A percentile compares a stretch with the other conserved stretches of the same genome.
Conservation (phyloP, 2,113 vertebrate species). For the Argyrosomus japonicus region DNA sequence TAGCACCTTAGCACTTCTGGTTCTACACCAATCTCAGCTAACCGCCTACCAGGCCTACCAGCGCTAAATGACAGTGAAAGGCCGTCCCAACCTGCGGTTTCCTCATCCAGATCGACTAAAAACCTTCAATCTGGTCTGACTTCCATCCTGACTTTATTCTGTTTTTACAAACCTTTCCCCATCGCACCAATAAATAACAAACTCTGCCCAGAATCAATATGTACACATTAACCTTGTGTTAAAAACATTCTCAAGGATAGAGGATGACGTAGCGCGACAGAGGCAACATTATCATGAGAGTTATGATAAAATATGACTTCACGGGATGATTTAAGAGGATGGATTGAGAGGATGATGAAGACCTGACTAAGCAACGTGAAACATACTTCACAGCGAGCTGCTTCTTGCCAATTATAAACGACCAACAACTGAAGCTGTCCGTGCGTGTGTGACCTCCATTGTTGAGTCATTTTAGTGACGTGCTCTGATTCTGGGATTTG, state of each 20-base stretch:
- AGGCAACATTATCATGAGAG: not conserved
- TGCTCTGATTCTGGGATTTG: constrained; percentile 19
- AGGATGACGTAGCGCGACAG: not conserved
- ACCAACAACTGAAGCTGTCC: constrained; percentile 16
- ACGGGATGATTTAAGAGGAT: constrained; percentile 16
- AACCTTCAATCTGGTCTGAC: not conserved
- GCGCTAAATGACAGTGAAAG: too few relatives aligned
- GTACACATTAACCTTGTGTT: not conserved
- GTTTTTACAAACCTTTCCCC: not conserved
- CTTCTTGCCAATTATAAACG: constrained; percentile 24
- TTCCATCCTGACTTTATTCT: not conserved
- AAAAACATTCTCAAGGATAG: not conserved
- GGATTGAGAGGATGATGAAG: constrained; percentile 21
- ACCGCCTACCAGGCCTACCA: not conserved
- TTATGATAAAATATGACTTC: not conserved
- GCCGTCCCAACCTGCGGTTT: not conserved
- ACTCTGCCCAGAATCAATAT: not conserved
- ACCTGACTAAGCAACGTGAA: constrained; percentile 26
- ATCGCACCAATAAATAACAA: not conserved
- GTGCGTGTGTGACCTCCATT: constrained; percentile 37
- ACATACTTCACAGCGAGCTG: constrained; percentile 14
- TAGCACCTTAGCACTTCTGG: too few relatives aligned
- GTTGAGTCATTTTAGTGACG: not conserved
- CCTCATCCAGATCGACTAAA: not conserved
- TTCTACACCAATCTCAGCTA: not conserved